These are phyloP conservation scores for Ophion slaviceki DNA, from an alignment of 2,888 invertebrate genomes.

Conservation along the genomic window DNA sequence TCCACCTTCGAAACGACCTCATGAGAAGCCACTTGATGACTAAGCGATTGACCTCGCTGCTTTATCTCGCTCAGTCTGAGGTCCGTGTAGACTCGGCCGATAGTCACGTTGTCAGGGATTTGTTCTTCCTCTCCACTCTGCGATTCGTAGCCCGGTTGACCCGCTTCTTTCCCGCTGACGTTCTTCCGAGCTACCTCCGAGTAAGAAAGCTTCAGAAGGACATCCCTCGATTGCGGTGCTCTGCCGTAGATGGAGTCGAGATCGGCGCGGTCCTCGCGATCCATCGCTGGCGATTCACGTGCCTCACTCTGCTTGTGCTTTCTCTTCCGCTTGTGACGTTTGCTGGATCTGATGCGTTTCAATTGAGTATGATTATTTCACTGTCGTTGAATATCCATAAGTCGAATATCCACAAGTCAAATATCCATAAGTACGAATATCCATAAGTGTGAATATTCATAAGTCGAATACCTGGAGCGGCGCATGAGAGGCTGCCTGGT, in stretches of 20 bases:
- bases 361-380: not conserved
- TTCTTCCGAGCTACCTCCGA: constrained; percentile 75
- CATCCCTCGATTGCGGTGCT: constrained; percentile 66
- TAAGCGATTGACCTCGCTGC: constrained; percentile 25
- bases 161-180: constrained; percentile 48
- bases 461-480: no score
- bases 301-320: constrained; percentile 62
- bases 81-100: constrained; percentile 48
- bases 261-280: constrained; percentile 63
- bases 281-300: constrained; percentile 41
- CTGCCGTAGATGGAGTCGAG: constrained; percentile 71
- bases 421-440: no score
- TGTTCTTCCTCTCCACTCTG: constrained; percentile 38
- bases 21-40: not conserved
- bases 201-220: constrained; percentile 72
- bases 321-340: constrained; percentile 60
- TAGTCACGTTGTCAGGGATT: constrained; percentile 35
- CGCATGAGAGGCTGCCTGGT: no score
- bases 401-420: no score
- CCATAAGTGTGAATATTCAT: no score
- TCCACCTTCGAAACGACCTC: not conserved
- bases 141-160: constrained; percentile 28
- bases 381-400: no score
- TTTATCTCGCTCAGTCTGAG: constrained; percentile 44
- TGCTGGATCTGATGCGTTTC: constrained; percentile 36